Evolutionary conservation across 2,113 vertebrate genomes (phyloP).

Genomic region (Cavia porcellus): DNA sequence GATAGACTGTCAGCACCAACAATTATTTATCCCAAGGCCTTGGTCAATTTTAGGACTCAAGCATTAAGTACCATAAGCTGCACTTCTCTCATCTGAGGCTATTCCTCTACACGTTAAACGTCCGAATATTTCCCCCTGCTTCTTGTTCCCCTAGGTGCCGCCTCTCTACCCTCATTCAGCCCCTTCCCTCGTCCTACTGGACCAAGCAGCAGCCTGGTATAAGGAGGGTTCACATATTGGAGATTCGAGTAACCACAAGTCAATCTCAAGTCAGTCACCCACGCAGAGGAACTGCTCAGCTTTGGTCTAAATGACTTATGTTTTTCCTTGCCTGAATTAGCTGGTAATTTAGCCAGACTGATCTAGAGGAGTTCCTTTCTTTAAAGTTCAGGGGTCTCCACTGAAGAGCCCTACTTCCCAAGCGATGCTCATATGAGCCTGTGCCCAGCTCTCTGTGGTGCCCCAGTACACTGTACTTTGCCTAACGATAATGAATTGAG

Average conservation of each 20-base stretch:
- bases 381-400: conserved; percentile 78
- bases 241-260: conserved; percentile 52
- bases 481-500: conserved; percentile 80
- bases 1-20: background rate
- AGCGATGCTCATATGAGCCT: conserved; percentile 54
- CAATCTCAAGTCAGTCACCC: background rate
- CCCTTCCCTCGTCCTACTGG: background rate
- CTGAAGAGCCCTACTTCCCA: conserved; percentile 70
- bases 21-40: background rate
- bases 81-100: background rate
- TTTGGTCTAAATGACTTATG: conserved; percentile 78
- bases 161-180: rapidly evolving
- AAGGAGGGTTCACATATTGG: background rate
- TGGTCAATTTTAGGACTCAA: background rate
- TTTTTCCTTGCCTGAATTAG: conserved; percentile 77
- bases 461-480: conserved; percentile 66
- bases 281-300: conserved; percentile 62
- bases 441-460: conserved; percentile 48
- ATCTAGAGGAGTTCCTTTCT: conserved; percentile 79
- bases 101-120: background rate
- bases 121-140: background rate
- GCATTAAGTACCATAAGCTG: background rate
- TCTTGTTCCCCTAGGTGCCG: background rate
- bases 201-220: background rate
- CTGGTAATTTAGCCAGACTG: conserved; percentile 75